phyloP scores from a whole-genome alignment of 2,888 invertebrate genomes.

The Metacarcinus magister region DNA sequence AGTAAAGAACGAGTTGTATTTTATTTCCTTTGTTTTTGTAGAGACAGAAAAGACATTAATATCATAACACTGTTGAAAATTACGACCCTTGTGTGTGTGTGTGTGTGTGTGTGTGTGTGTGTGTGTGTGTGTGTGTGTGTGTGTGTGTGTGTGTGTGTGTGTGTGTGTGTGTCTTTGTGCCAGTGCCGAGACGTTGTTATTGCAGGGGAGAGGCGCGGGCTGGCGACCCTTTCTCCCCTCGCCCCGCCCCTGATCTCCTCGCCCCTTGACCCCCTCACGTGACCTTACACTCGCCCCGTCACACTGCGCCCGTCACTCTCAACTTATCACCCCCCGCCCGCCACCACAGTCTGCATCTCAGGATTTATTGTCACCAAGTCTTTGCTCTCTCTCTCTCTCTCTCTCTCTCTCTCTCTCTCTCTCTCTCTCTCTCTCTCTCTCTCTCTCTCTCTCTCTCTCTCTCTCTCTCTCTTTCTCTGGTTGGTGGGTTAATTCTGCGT shows the following conservation, averaged over 20 bases:
- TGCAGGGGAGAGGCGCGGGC: background rate
- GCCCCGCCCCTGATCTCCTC: background rate
- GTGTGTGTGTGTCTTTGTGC: constrained; percentile 60
- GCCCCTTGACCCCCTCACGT: background rate
- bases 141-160: constrained; percentile 62
- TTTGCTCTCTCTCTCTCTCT: constrained; percentile 42
- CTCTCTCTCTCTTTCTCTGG: background rate
- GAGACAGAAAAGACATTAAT: background rate
- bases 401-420: constrained; percentile 26
- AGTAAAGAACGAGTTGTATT: background rate
- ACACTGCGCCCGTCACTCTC: constrained; percentile 33
- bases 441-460: constrained; percentile 13
- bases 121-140: constrained; percentile 29
- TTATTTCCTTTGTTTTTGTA: background rate
- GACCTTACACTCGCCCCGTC: background rate
- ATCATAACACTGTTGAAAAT: background rate
- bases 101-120: background rate
- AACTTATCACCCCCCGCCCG: constrained; percentile 13
- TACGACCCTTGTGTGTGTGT: background rate
- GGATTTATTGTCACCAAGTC: background rate
- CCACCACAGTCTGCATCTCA: background rate
- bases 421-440: constrained; percentile 1
- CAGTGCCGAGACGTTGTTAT: background rate
- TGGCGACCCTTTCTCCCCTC: background rate
- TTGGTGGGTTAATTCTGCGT: too few species aligned